Conservation (phyloP, 2,888 invertebrate species). For the Incurvaria masculella region DNA sequence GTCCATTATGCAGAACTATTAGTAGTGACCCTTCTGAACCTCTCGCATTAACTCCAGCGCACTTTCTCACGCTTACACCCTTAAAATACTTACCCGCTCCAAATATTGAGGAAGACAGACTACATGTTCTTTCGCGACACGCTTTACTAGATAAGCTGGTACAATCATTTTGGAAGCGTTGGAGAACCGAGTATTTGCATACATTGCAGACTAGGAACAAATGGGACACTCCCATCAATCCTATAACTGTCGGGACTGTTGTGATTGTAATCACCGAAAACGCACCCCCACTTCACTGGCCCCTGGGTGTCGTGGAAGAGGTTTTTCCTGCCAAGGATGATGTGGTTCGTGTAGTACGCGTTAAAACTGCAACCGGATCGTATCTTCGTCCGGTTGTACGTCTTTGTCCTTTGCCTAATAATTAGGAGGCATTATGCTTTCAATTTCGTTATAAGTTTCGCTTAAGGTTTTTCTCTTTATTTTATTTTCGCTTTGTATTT, state of each 20-base stretch:
- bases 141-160: neutral
- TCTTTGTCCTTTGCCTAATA: slow-evolving; percentile 10
- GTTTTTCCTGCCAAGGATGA: slow-evolving; percentile 7
- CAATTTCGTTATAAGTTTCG: no score
- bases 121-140: neutral
- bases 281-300: no score
- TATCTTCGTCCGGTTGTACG: slow-evolving; percentile 8
- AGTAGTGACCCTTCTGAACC: slow-evolving; percentile 8
- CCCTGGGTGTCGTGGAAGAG: no score
- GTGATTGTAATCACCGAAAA: neutral
- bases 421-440: no score
- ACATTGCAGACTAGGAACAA: slow-evolving; percentile 2
- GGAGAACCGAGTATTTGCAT: slow-evolving; percentile 3
- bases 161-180: slow-evolving; percentile 5
- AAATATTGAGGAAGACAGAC: neutral
- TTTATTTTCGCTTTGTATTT: no score
- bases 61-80: slow-evolving; percentile 9
- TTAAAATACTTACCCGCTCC: slow-evolving; percentile 2
- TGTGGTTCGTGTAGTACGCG: slow-evolving; percentile 6
- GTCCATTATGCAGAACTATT: slow-evolving; percentile 9
- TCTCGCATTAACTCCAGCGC: slow-evolving; percentile 7
- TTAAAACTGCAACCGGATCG: slow-evolving; percentile 4
- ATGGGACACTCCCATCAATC: neutral
- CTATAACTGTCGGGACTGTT: neutral
- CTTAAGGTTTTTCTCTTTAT: no score